Base-by-base conservation (phyloP, 1,140 invertebrate species). In the Solenopsis fugax region DNA sequence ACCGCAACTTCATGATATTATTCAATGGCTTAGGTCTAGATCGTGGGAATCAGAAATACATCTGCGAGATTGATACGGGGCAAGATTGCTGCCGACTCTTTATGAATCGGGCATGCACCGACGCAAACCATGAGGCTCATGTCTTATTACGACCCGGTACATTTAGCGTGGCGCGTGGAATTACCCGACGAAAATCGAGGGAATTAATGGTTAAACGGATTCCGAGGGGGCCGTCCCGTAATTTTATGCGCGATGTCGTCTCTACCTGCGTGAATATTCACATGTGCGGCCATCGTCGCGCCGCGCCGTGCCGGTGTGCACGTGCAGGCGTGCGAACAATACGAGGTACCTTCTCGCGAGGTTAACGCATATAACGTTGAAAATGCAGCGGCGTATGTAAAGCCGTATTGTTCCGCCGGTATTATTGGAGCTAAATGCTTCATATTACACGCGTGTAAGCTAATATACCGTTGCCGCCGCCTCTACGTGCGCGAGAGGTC, bases 381-480 rank as follows among this genome's bases (percentile, higher is more conserved):
- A 89, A 67, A 76, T 54, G 71, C 69, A 50, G 34, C 54, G 64
- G 16, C 73, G 13, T 18, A 80, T 64, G 37, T 13, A 48, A 41
- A 48, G 21, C 24, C 48, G 75, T 76, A 80, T 90, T 90, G 71
- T 86, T 85, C 69, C 41, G 21, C 9, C 50, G 60, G 71, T 76
- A 87, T 85, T 91, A 91, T 91, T 69, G 48, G 48, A 73, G 62
- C 45, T 73, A 82, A 87, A 87, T 60, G 75, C 76, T 87, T 87
- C 52, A 89, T 78, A 90, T 88, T 88, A 90, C 48, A 65, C 65
- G 75, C 52, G 52, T 85, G 71, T 62, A 37, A 84, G 88, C 76
- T 69, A 81, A 78, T 90, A 75, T 54, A n/a, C 45, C 29, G 16
- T 41, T 52, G 52, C 65, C 16, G 16, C 50, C 41, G 34, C 29